Percentiles rank a stretch among this genome's conserved stretches.
phyloP scores from a whole-genome alignment of 2,888 invertebrate species.

The Epinotia bilunana region DNA sequence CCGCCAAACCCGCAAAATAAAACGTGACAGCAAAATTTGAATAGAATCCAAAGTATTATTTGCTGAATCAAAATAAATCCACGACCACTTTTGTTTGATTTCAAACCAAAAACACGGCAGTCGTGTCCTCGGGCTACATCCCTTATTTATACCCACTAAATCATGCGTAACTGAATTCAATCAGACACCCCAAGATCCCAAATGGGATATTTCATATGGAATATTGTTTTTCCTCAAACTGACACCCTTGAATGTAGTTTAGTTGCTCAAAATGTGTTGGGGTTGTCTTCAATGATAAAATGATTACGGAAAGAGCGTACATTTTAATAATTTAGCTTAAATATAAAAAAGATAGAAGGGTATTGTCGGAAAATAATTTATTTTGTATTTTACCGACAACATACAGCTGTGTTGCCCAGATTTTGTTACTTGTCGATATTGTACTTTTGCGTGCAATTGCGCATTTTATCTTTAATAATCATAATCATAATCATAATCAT shows the following conservation, averaged over 20 bases:
- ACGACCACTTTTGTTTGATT: slow-evolving; percentile 47
- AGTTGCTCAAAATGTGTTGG: slow-evolving; percentile 14
- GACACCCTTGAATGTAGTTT: slow-evolving; percentile 31
- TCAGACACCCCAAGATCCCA: slow-evolving; percentile 60
- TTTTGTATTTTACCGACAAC: too few relatives aligned
- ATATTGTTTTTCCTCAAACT: slow-evolving; percentile 33
- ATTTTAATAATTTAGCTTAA: slow-evolving; percentile 13
- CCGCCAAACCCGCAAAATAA: too few relatives aligned
- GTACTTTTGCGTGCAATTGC: too few relatives aligned
- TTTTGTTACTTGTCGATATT: too few relatives aligned
- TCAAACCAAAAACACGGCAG: slow-evolving; percentile 1
- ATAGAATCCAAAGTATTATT: neutral
- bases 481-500: too few relatives aligned
- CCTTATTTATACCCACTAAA: slow-evolving; percentile 70
- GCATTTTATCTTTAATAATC: too few relatives aligned
- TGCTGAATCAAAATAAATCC: slow-evolving; percentile 19
- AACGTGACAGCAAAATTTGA: neutral
- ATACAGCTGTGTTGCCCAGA: too few relatives aligned
- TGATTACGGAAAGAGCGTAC: slow-evolving; percentile 3
- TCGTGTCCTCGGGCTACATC: slow-evolving; percentile 55
- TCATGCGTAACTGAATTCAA: slow-evolving; percentile 73
- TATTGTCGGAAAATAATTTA: neutral
- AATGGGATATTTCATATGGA: slow-evolving; percentile 31
- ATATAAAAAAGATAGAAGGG: too few relatives aligned
- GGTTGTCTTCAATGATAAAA: neutral